Percentiles rank a stretch among this genome's conserved stretches.
phyloP scores from a whole-genome alignment of 2,113 vertebrate species.

The Lophochroa leadbeateri region DNA sequence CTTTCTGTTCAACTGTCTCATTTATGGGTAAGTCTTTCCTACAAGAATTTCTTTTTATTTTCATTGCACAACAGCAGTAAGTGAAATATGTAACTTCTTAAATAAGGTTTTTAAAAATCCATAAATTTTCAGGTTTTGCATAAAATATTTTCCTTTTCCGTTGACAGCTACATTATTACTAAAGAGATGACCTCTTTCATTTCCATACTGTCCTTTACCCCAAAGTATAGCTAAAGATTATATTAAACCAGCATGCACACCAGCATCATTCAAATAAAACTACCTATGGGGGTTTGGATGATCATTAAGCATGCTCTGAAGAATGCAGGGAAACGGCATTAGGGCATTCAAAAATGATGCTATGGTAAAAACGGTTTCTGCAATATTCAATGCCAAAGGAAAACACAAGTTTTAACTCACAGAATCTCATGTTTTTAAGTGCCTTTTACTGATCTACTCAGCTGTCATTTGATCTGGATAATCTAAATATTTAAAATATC shows the following conservation, averaged over 20 bases:
- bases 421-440: background rate
- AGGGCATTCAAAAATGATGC: background rate
- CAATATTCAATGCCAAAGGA: background rate
- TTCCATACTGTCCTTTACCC: background rate
- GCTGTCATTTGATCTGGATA: background rate
- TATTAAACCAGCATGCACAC: background rate
- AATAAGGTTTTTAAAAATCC: background rate
- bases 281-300: background rate
- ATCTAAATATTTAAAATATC: background rate
- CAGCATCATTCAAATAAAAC: background rate
- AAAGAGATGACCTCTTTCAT: background rate
- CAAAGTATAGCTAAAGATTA: background rate
- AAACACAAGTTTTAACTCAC: background rate
- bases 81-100: conserved; percentile 6
- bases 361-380: background rate
- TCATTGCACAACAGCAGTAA: conserved; percentile 17
- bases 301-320: background rate
- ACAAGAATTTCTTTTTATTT: conserved; percentile 1
- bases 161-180: background rate
- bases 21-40: background rate
- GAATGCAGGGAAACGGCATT: background rate
- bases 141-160: background rate
- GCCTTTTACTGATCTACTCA: background rate
- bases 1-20: conserved; percentile 15
- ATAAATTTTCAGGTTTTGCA: background rate